Percentiles rank a stretch among this genome's conserved stretches.
phyloP scores from a whole-genome alignment of 2,113 vertebrate species.

The Oryctolagus cuniculus region DNA sequence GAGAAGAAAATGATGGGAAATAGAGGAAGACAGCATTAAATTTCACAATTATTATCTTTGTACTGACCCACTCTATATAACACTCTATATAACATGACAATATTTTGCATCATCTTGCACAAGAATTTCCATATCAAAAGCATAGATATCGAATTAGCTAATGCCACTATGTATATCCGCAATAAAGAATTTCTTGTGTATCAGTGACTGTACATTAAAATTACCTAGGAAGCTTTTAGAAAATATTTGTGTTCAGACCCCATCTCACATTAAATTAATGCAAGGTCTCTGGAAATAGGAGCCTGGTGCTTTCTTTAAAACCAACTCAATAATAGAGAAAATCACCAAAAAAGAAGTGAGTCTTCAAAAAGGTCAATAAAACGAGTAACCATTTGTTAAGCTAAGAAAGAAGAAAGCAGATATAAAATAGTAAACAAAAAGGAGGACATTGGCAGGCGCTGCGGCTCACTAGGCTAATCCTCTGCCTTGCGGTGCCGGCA shows the following conservation, averaged over 20 bases:
- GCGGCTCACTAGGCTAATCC: no score
- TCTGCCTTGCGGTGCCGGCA: no score
- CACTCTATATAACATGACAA: neutral
- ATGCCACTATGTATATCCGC: neutral
- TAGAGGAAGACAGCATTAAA: conserved; percentile 26
- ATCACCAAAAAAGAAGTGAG: neutral
- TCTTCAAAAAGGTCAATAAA: conserved; percentile 13
- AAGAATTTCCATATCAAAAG: conserved; percentile 24
- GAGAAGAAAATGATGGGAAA: conserved; percentile 39
- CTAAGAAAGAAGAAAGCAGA: neutral
- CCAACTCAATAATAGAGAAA: neutral
- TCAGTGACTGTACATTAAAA: conserved; percentile 4
- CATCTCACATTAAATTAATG: neutral
- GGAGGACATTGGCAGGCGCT: no score
- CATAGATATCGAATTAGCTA: conserved; percentile 22
- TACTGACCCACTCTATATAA: neutral
- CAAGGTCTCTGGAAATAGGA: neutral
- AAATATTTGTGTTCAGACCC: neutral
- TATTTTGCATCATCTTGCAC: neutral
- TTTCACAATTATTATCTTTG: neutral
- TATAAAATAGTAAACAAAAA: conserved; percentile 8
- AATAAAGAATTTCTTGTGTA: conserved; percentile 14
- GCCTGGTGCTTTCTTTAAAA: neutral
- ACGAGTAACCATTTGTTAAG: neutral
- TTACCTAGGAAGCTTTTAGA: conserved; percentile 29